Evolutionary conservation across 2,797 vertebrate genomes (phyloP), one percentile per base, ranked within the genome.

Genomic region (Xenentodon cancila): DNA sequence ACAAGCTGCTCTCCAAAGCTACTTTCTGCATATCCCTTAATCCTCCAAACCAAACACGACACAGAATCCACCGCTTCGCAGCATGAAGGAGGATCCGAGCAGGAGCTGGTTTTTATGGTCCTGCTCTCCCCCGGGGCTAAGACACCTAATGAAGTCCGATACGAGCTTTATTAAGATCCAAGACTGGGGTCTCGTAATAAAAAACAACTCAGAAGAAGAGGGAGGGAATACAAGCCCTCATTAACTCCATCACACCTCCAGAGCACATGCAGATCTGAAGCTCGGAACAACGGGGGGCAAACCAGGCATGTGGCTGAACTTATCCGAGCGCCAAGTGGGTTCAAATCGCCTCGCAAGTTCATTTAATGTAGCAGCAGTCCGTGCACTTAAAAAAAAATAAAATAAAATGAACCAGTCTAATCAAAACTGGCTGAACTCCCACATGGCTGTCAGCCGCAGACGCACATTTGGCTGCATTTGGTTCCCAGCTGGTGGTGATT

Each of bases 131-230:
- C 76, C 15, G 75, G 73, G 80, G 75, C 77, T 78, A 49, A 16
- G 67, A 54, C 64, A 72, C 71, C 75, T 90, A 91, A 90, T 87
- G 88, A 90, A 90, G 86, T 90, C 88, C 59, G 37, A 81, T 77
- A 63, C 18, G 16, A 80, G 88, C 86, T 90, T 89, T 78, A 90
- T 90, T 88, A 88, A 88, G 75, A 82, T 79, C 77, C 67, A 40
- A 75, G 70, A 71, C 75, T 56, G 80, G 69, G 74, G 64, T 54
- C 73, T 81, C 1, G 17, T 67, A 63, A 74, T 71, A 76, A 80
- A 77, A 73, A 54, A 43, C 53, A 64, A 79, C 71, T 68, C 53
- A 45, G 57, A 50, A 52, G n/a, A 18, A 20, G 18, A 42, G 34
- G 30, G 34, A 15, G 37, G 3, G 21, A 0, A 27, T 63, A 73